Evolutionary conservation across 2,113 vertebrate species (phyloP).

Genomic region (Colaptes auratus): DNA sequence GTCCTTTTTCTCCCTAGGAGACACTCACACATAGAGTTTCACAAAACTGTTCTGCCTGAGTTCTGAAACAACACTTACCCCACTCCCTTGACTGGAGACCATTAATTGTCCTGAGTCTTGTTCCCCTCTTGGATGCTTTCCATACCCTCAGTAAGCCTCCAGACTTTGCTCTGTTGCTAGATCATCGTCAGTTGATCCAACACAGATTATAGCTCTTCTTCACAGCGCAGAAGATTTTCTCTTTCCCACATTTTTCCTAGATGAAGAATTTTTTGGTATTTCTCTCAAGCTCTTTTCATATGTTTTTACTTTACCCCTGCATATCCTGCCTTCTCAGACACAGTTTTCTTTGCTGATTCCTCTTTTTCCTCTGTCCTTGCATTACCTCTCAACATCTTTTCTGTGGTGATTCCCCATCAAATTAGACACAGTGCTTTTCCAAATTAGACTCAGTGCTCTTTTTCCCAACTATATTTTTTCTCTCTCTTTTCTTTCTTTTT

Average conservation of each 20-base stretch:
- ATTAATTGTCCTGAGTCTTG: background rate
- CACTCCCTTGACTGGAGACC: background rate
- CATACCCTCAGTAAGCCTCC: background rate
- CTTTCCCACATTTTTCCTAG: background rate
- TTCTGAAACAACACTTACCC: background rate
- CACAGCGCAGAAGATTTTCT: background rate
- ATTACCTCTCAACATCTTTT: background rate
- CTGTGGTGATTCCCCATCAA: background rate
- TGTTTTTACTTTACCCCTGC: background rate
- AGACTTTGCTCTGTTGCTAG: background rate
- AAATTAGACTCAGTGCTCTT: background rate
- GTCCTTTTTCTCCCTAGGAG: background rate
- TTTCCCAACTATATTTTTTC: background rate
- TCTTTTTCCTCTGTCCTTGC: background rate
- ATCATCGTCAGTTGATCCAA: background rate
- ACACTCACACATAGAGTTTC: background rate
- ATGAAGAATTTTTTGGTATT: background rate
- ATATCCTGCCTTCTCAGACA: background rate
- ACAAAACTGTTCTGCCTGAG: background rate
- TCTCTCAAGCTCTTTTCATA: background rate
- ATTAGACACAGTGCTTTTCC: background rate
- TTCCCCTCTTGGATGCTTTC: background rate
- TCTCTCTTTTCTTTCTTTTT: background rate
- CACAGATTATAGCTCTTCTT: background rate
- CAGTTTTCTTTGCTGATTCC: background rate